Evolutionary conservation across 2,113 vertebrate genomes (phyloP), one percentile per base, ranked within the genome.

Genomic region (Seriola quinqueradiata): DNA sequence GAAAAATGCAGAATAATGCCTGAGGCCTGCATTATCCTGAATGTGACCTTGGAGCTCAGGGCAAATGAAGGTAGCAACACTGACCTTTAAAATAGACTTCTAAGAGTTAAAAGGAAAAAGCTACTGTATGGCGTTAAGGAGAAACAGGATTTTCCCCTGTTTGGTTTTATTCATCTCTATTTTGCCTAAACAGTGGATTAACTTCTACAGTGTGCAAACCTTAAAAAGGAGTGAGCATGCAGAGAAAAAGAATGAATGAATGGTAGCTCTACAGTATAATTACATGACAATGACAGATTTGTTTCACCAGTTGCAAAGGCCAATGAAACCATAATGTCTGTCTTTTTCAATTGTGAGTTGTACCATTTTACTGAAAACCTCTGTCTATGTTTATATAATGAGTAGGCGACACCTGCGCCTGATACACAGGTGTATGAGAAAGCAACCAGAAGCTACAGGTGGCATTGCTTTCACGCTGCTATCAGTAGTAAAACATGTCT

Each of bases 341-440:
- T 19, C 21, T n/a, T 16, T 23, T 58, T 36, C 17, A n/a, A 60
- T 23, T 16, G 55, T 16, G 12, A 42, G 8, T 8, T 38, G 32
- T 2, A 5, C 28, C 8, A 46, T 16, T 63, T 54, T 9, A 17
- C 21, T 40, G 9, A 67, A 69, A 21, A 50, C 40, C 58, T 66
- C 40, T 40, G 46, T 68, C 25, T 28, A 2, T 46, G 52, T 71
- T 42, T 42, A 25, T 59, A 16, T 52, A 75, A 68, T 23, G 64
- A 34, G 75, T 25, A 23, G 36, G 46, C 46, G 23, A 50, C 54
- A 77, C 28, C 57, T 69, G 42, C 66, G 61, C 34, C 68, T 55
- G 38, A 73, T 42, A 9, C 21, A 76, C 52, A 32, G 38, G 54
- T 38, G 23, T 44, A 75, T 86, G 84, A 73, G 86, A 92, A 86